Percentiles rank a stretch among this genome's conserved stretches.
Evolutionary conservation across 1,140 invertebrate species (phyloP).

Genomic region (Pteromalus puparum): DNA sequence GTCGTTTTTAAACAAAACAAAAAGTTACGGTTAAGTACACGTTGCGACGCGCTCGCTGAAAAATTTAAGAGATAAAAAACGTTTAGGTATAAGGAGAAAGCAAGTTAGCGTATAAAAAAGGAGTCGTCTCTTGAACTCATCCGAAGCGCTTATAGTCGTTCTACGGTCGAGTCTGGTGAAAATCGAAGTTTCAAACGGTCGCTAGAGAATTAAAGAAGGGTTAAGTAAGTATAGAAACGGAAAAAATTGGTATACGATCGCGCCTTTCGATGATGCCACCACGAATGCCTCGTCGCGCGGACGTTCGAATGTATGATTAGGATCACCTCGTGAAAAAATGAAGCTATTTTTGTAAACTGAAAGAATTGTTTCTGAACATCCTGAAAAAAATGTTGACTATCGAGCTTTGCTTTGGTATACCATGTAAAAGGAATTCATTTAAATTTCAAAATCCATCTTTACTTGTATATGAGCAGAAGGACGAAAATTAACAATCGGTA

Average conservation of each 20-base stretch:
- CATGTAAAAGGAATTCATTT: background rate
- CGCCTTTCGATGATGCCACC: conserved; percentile 50
- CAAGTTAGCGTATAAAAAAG: conserved; percentile 16
- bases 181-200: conserved; percentile 42
- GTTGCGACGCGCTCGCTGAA: conserved; percentile 66
- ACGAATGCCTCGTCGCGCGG: conserved; percentile 25
- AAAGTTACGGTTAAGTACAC: conserved; percentile 66
- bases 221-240: background rate
- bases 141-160: conserved; percentile 17
- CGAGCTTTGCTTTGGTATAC: background rate
- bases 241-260: conserved; percentile 51
- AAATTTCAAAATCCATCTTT: background rate
- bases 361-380: background rate
- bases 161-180: background rate
- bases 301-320: conserved; percentile 4
- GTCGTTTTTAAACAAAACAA: conserved; percentile 67
- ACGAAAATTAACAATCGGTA: background rate
- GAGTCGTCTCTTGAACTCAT: conserved; percentile 18
- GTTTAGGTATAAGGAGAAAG: conserved; percentile 37
- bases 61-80: conserved; percentile 39
- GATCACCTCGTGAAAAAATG: background rate
- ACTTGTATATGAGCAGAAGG: background rate
- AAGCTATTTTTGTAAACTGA: conserved; percentile 42
- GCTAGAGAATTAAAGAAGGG: background rate
- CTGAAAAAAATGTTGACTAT: background rate